Base-by-base conservation (phyloP, 2,113 vertebrate genomes). In the Glaucomys volans region DNA sequence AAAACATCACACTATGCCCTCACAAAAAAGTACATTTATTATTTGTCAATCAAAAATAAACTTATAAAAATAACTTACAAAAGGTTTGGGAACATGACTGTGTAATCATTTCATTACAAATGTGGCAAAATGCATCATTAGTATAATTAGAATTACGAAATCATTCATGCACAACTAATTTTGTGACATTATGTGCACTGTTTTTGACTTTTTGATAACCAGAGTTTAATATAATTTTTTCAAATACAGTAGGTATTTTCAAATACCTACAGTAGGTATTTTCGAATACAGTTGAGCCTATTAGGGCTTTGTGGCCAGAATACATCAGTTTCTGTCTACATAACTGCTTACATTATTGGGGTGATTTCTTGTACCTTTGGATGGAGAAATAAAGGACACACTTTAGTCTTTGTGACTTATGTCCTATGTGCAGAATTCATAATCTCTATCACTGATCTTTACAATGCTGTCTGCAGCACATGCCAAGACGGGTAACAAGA, bases 401-500 rank as follows among this genome's bases (percentile, higher is more conserved):
- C 8, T 81, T 95, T 75, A 57, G 95, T 95, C 74, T 87, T 87
- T 74, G 62, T 83, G 47, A 47, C 28, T 64, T 79, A 28, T 82
- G 80, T 95, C 54, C 24, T 52, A 57, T 64, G 50, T 44, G 26
- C 10, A 72, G 62, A 87, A 47, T 79, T 92, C 37, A 88, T 91
- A 90, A 92, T 92, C 91, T 86, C 72, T 42, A 26, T 11, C 20
- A 28, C 22, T 59, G 47, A 96, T 95, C 90, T 94, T 82, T 40
- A 66, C 35, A 93, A 57, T 35, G 10, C 20, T 79, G 18, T 94
- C 52, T 87, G 17, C n/a, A 81, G 28, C 2, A 13, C 42, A 87
- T 67, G 64, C 75, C 95, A 95, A 95, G 76, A 96, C 95, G 85
- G 87, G 84, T 91, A 80, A 95, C 76, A 69, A 80, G 92, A 94